phyloP scores from a whole-genome alignment of 2,888 invertebrate species.

The Trissoscelio sp. region DNA sequence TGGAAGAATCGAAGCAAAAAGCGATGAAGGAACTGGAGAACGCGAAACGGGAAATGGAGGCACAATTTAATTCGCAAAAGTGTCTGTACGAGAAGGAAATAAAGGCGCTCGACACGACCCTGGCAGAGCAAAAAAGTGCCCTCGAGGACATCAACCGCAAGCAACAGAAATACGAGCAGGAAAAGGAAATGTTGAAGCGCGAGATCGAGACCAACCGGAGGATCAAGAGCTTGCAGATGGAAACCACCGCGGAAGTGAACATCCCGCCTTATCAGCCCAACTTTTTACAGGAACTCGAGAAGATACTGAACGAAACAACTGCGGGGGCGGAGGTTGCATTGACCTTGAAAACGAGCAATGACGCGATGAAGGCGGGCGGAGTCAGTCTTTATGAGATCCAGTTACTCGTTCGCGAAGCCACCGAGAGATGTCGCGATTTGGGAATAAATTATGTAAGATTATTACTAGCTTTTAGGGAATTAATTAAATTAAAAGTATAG shows the following conservation, averaged over 20 bases:
- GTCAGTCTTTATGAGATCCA: conserved; percentile 82
- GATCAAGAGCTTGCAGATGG: conserved; percentile 83
- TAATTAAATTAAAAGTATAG: too few species aligned
- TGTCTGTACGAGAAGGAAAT: conserved; percentile 80
- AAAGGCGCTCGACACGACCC: conserved; percentile 76
- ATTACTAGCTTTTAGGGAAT: too few species aligned
- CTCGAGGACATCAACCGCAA: conserved; percentile 79
- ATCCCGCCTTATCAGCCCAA: conserved; percentile 84
- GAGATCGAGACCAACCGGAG: conserved; percentile 84
- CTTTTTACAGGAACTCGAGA: conserved; percentile 85
- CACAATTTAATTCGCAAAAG: conserved; percentile 79
- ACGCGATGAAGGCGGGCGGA: conserved; percentile 77
- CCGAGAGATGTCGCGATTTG: conserved; percentile 80
- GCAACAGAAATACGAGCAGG: conserved; percentile 79
- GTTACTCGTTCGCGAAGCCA: conserved; percentile 81
- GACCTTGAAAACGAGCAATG: conserved; percentile 75
- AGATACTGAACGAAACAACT: conserved; percentile 82
- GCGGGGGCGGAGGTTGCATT: conserved; percentile 77
- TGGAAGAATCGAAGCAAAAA: conserved; percentile 82
- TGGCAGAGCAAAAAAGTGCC: conserved; percentile 80
- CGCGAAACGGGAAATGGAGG: conserved; percentile 79
- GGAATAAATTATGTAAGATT: conserved; percentile 80
- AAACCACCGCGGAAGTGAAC: conserved; percentile 78
- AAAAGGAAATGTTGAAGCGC: conserved; percentile 79
- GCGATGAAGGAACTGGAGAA: conserved; percentile 81